These are phyloP conservation scores for Agrilus biguttatus DNA, from an alignment of 2,888 invertebrate species.

Conservation along the genomic window DNA sequence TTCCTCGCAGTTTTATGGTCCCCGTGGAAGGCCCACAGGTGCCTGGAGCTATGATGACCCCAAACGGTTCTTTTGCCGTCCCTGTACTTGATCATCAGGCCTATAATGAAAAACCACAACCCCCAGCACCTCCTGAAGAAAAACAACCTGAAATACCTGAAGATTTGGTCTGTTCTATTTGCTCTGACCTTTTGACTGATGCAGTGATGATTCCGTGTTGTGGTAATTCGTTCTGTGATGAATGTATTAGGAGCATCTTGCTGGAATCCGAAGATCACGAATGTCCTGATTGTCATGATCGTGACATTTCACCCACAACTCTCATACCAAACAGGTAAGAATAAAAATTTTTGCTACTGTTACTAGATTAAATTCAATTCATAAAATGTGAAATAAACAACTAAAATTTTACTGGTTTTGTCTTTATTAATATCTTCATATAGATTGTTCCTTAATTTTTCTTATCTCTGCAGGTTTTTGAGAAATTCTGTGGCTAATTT, in stretches of 20 bases:
- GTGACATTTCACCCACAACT: constrained; percentile 82
- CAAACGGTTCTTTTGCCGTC: constrained; percentile 75
- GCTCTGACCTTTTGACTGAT: constrained; percentile 82
- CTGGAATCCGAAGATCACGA: constrained; percentile 89
- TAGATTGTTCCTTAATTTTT: background rate
- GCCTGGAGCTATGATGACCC: constrained; percentile 84
- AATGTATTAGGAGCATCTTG: constrained; percentile 84
- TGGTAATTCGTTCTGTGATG: constrained; percentile 96
- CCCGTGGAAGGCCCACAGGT: constrained; percentile 79
- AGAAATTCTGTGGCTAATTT: constrained; percentile 81
- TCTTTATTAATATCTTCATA: too few relatives aligned
- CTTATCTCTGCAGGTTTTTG: constrained; percentile 46
- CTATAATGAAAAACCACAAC: constrained; percentile 43
- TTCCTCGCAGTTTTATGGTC: constrained; percentile 91
- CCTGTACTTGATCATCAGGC: constrained; percentile 80
- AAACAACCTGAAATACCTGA: constrained; percentile 69
- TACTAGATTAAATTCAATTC: background rate
- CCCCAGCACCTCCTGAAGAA: constrained; percentile 44
- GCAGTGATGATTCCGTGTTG: constrained; percentile 98
- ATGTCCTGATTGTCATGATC: constrained; percentile 88
- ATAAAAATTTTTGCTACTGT: background rate
- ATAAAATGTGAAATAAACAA: background rate
- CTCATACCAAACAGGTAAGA: constrained; percentile 64
- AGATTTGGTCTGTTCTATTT: constrained; percentile 83
- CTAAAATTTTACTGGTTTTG: too few relatives aligned